A percentile compares a stretch with the other conserved stretches of the same genome.
phyloP scores from a whole-genome alignment of 1,140 invertebrate species.

The Diachasmimorpha longicaudata region DNA sequence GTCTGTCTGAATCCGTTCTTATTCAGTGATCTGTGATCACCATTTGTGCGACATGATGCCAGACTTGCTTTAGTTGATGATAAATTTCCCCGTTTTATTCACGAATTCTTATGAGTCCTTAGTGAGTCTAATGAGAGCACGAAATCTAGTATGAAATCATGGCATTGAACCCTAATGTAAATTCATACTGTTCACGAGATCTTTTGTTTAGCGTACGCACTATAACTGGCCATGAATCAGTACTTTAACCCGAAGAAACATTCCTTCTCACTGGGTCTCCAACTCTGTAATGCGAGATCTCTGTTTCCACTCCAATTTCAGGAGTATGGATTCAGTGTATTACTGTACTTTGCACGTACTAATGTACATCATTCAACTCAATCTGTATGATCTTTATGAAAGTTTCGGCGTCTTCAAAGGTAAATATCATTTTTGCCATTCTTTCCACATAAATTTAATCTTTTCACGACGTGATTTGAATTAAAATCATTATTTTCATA shows the following conservation, averaged over 20 bases:
- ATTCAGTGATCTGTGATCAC: no score
- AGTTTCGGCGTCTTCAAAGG: background rate
- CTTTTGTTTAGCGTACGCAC: constrained; percentile 42
- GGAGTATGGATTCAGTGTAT: background rate
- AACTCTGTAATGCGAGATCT: background rate
- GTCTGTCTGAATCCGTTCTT: no score
- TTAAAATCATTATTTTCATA: no score
- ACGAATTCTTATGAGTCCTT: no score
- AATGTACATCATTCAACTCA: background rate
- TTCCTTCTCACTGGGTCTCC: constrained; percentile 24
- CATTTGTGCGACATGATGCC: no score
- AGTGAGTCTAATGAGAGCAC: no score
- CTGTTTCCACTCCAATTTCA: constrained; percentile 3
- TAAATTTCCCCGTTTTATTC: no score
- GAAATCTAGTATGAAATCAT: constrained; percentile 21
- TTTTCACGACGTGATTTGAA: background rate
- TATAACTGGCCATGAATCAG: constrained; percentile 47
- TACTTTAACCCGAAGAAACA: constrained; percentile 40
- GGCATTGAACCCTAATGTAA: constrained; percentile 43
- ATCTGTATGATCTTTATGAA: background rate
- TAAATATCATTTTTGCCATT: background rate
- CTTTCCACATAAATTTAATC: background rate
- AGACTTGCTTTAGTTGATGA: no score
- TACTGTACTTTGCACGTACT: background rate
- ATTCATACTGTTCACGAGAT: constrained; percentile 30